Base-by-base conservation (phyloP, 2,888 invertebrate species). In the Metallyticus violacea region DNA sequence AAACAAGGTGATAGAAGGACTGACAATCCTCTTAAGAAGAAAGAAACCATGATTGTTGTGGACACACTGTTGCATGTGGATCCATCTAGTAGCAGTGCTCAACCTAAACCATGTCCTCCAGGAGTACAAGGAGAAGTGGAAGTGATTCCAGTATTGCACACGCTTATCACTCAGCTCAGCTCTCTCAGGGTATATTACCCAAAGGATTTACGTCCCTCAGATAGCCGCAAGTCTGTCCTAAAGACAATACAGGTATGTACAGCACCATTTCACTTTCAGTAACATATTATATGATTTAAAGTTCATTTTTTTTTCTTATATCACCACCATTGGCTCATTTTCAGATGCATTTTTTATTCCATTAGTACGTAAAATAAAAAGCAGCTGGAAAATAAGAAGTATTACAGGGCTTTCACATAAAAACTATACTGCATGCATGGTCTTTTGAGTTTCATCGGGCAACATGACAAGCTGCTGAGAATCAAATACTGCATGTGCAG, bases 111-210 rank as follows among this genome's bases (percentile, higher is more conserved):
- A 1, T 97, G 96, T 90, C 93, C 94, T 0, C 92, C 94, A 0
- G 94, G 94, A 3, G 93, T 96, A 92, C 93, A 94, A 86, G 97
- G 97, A 1, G 97, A 97, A 89, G 95, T 98, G 91, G 97, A 98
- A 93, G 97, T 97, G 3, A 96, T 99, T 0, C 97, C 98, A 6
- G 96, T 99, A 0, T 92, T 96, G 15, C 95, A 98, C 89, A 95
- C 96, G 7, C 93, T 97, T 7, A 96, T 99, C 89, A 94, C 96
- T 78, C 95, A 97, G 90, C 95, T 99, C 81, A 98, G 98, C 89
- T 97, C 98, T 0, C 95, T 99, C 0, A 94, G 99, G 30, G 93
- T 99, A 1, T 97, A 97, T 91, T 96, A 97, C 90, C 99, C 99
- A 0, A 96, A 96, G 89, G 99, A 99, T 92, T 92, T 99, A 81